Evolutionary conservation across 2,888 invertebrate species (phyloP).

Genomic region (Epiblema foenella): DNA sequence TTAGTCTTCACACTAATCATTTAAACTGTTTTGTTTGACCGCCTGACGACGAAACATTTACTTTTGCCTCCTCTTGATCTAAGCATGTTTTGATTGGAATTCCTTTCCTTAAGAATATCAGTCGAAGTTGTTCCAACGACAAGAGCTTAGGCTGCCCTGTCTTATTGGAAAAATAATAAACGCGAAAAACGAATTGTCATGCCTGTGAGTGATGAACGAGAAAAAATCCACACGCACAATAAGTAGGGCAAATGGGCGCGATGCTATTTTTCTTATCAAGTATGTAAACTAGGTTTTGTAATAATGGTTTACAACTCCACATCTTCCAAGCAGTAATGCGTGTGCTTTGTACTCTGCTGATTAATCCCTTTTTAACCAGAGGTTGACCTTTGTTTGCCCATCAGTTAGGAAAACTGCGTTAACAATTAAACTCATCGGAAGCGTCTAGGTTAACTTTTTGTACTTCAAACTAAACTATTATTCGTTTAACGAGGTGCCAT

Average conservation of each 20-base stretch:
- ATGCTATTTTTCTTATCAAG: constrained; percentile 25
- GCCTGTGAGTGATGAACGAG: constrained; percentile 22
- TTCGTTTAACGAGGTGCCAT: constrained; percentile 55
- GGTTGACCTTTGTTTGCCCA: constrained; percentile 30
- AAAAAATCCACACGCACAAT: constrained; percentile 21
- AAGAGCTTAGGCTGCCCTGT: neutral
- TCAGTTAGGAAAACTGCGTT: constrained; percentile 26
- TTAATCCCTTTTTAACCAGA: constrained; percentile 22
- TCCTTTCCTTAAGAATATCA: neutral
- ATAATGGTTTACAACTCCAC: constrained; percentile 3
- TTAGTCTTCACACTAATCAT: constrained; percentile 2
- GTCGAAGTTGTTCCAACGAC: neutral
- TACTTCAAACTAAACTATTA: constrained; percentile 64
- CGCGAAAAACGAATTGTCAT: constrained; percentile 17
- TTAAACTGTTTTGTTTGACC: neutral
- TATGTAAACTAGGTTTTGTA: constrained; percentile 28
- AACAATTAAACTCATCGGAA: constrained; percentile 48
- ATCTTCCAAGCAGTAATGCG: constrained; percentile 16
- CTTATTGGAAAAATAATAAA: constrained; percentile 7
- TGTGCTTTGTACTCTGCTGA: constrained; percentile 15
- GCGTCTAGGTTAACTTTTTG: constrained; percentile 52
- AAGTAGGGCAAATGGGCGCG: constrained; percentile 15
- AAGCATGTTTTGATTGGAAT: neutral
- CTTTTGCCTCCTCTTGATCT: neutral
- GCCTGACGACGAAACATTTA: neutral